Base-by-base conservation (phyloP, 2,113 vertebrate genomes). In the Bagarius yarrelli region DNA sequence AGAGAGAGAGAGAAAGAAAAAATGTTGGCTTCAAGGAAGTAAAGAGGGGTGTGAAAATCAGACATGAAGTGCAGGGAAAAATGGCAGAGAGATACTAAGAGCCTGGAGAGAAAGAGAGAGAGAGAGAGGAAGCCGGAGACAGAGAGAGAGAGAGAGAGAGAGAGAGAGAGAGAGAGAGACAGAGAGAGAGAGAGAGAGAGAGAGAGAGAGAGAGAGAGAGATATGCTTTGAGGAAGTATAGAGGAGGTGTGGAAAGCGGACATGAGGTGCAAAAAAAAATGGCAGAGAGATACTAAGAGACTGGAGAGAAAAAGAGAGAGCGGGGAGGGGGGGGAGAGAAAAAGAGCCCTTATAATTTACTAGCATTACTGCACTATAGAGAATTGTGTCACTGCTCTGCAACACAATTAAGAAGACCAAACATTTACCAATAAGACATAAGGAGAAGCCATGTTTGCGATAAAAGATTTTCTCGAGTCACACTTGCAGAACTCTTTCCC, bases 211-310 rank as follows among this genome's bases (percentile, higher is more conserved):
- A 60, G 59, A 57, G 61, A 64, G 36, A 3, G 34, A 67, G 18
- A n/a, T n/a, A n/a, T n/a, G n/a, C n/a, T 4, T 53, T 23, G 30
- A 64, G 71, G 27, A 67, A 69, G 30, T 63, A 74, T 76, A 44
- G 84, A 76, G 76, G 27, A 6, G 67, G 53, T 56, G 25, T 73
- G 78, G 25, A 50, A 44, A 76, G 78, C 79, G 55, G 78, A 75
- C 59, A 36, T 83, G 34, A 76, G 72, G 70, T 67, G 74, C 57
- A 71, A 64, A 63, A 18, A 63, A 50, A 47, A 74, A 78, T 66
- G 60, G 59, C n/a, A 77, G 59, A 78, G 8, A 34, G 59, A 67
- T n/a, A 55, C 44, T 25, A 32, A 79, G 12, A 44, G 15, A 36
- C 25, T 30, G 60, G 75, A 83, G 67, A 59, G 53, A 71, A 56